Base-by-base conservation (phyloP, 1,140 invertebrate genomes). In the Pseudoatta argentina region DNA sequence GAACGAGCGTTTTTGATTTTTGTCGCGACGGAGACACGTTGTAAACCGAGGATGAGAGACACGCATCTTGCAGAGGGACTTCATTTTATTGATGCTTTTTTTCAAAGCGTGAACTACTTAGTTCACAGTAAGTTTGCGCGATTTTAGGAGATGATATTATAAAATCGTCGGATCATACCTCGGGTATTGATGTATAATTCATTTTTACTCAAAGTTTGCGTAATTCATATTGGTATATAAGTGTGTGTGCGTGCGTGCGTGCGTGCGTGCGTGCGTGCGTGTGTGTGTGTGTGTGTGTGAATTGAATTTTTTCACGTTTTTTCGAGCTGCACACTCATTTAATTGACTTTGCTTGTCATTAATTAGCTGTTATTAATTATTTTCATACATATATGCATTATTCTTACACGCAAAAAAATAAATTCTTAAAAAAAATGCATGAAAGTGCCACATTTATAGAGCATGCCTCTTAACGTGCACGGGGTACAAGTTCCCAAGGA, bases 161-260 rank as follows among this genome's bases (percentile, higher is more conserved):
- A 67, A 66, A 69, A 86, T 75, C 53, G 73, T 78, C 59, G 75
- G 76, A 34, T 14, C 39, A 48, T 79, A 69, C 18, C n/a, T 8
- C n/a, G 34, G 4, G 16, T 34, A 51, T 27, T 1, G 51, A 79
- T 67, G 64, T 73, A 86, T 86, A 82, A 88, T 88, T 89, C 44
- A 75, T 69, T 64, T 76, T 3, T 55, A 27, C 39, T 48, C 6
- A 39, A 61, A 76, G 82, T 88, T 86, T 51, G 12, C 51, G 27
- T 53, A 89, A 72, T n/a, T 27, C 27, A 51, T 16, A 44, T 64
- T 21, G 21, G 14, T 30, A 30, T 30, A n/a, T n/a, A n/a, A n/a
- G n/a, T n/a, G n/a, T n/a, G n/a, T n/a, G 4, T 21, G 34, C n/a
- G 21, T n/a, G 5, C 8, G 14, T 16, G 16, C 12, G 5, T 16